Conservation (phyloP, 1,140 invertebrate species). For the Campoletis sonorensis region DNA sequence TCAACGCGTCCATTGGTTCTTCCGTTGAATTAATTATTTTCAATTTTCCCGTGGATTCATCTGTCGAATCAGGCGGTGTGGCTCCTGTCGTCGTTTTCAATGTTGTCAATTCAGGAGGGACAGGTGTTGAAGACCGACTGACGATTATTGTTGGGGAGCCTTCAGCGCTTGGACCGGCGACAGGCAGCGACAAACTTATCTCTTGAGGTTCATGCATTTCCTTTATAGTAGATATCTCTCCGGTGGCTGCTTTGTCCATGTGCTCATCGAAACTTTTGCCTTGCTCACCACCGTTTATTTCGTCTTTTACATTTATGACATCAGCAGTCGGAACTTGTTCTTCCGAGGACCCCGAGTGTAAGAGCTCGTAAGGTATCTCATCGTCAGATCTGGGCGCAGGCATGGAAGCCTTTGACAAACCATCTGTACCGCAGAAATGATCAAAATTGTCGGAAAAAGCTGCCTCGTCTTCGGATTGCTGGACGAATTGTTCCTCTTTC, state of each 20-base stretch:
- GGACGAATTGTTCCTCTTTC: not conserved
- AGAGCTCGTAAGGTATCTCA: conserved; percentile 28
- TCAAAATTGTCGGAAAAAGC: conserved; percentile 40
- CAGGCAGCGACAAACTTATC: not conserved
- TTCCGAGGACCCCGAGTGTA: conserved; percentile 27
- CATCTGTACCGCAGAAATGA: conserved; percentile 29
- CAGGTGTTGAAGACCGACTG: not conserved
- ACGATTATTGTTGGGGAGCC: not conserved
- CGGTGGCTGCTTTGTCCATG: not conserved
- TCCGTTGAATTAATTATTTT: not conserved
- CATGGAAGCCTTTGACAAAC: not conserved
- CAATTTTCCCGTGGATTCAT: not conserved
- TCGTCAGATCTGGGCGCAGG: not conserved
- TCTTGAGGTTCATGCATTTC: conserved; percentile 1
- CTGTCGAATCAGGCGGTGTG: not conserved
- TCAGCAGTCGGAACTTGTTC: conserved; percentile 1
- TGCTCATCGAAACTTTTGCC: not conserved
- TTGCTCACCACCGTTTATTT: not conserved
- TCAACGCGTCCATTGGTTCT: conserved; percentile 1
- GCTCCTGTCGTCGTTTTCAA: not conserved
- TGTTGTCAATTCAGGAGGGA: not conserved
- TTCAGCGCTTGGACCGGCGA: not conserved
- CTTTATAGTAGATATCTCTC: not conserved
- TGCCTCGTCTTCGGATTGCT: conserved; percentile 35
- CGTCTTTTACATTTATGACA: not conserved